These are phyloP conservation scores for Ascaphus truei DNA, from an alignment of 2,113 vertebrate genomes.

Conservation along the genomic window DNA sequence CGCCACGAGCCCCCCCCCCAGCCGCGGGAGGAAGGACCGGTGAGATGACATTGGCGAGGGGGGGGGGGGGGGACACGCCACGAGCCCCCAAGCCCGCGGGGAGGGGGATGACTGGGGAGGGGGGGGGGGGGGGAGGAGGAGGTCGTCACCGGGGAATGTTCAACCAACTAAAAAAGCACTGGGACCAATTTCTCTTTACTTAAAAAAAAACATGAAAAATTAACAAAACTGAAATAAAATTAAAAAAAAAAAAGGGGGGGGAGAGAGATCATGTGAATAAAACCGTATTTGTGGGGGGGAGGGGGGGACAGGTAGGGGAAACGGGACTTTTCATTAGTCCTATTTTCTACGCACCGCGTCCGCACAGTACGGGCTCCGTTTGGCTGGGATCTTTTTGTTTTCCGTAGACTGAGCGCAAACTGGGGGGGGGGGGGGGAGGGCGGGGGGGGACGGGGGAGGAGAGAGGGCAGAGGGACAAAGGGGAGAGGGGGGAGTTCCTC, in stretches of 20 bases:
- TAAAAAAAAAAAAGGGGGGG: neutral
- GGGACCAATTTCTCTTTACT: slow-evolving; percentile 1
- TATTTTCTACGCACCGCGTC: slow-evolving; percentile 22
- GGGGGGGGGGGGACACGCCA: no score
- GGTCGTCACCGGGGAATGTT: slow-evolving; percentile 25
- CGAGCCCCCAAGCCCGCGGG: neutral
- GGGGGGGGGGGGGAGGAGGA: neutral
- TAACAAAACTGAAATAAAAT: slow-evolving; percentile 1
- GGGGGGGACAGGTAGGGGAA: neutral
- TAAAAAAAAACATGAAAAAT: slow-evolving; percentile 7
- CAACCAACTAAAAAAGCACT: slow-evolving; percentile 34
- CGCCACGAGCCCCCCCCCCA: no score
- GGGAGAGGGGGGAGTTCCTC: neutral
- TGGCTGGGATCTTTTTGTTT: neutral
- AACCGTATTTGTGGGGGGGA: slow-evolving; percentile 28
- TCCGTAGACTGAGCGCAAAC: neutral
- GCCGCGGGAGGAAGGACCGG: no score
- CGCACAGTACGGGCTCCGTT: neutral
- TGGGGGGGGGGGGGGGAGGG: neutral
- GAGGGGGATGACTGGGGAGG: neutral
- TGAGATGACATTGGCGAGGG: slow-evolving; percentile 41
- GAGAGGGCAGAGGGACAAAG: neutral
- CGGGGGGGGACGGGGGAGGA: neutral
- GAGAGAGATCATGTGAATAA: slow-evolving; percentile 24
- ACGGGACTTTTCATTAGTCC: slow-evolving; percentile 24